Conservation (phyloP, 2,888 invertebrate genomes). For the Leptogaster cylindrica region DNA sequence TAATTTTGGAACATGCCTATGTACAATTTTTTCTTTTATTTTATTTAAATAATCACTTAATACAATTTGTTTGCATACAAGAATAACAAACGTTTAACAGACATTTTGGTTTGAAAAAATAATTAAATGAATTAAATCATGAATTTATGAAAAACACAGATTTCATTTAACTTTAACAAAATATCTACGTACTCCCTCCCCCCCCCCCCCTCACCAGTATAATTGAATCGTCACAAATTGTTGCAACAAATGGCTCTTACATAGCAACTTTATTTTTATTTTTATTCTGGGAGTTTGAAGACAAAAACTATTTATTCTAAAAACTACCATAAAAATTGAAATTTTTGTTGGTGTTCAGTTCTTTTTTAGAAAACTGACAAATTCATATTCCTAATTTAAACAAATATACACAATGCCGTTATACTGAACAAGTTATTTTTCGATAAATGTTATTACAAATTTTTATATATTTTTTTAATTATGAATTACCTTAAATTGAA, state of each 20-base stretch:
- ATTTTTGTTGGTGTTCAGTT: not conserved
- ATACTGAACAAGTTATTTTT: not conserved
- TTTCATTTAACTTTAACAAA: conserved; percentile 15
- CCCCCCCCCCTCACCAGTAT: conserved; percentile 4
- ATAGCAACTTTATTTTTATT: conserved; percentile 19
- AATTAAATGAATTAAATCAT: not conserved
- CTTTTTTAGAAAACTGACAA: conserved; percentile 13
- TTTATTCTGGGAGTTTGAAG: conserved; percentile 15
- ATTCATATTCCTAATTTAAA: not conserved
- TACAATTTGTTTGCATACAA: not conserved
- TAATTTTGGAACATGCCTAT: not conserved
- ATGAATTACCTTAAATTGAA: not conserved
- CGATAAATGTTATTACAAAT: conserved; percentile 9
- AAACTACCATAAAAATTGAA: conserved; percentile 12
- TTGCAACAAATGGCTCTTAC: conserved; percentile 27
- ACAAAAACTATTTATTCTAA: conserved; percentile 9
- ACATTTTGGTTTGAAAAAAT: not conserved
- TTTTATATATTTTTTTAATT: conserved; percentile 18
- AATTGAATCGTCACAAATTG: conserved; percentile 9
- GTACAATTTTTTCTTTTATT: not conserved
- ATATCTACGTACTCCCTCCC: not conserved
- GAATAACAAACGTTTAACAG: not conserved
- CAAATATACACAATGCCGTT: conserved; percentile 9
- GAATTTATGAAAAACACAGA: not conserved
- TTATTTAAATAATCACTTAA: not conserved